A percentile compares a stretch with the other conserved stretches of the same genome.
Conservation (phyloP, 1,140 invertebrate species). For the Brachionus koreanus region DNA sequence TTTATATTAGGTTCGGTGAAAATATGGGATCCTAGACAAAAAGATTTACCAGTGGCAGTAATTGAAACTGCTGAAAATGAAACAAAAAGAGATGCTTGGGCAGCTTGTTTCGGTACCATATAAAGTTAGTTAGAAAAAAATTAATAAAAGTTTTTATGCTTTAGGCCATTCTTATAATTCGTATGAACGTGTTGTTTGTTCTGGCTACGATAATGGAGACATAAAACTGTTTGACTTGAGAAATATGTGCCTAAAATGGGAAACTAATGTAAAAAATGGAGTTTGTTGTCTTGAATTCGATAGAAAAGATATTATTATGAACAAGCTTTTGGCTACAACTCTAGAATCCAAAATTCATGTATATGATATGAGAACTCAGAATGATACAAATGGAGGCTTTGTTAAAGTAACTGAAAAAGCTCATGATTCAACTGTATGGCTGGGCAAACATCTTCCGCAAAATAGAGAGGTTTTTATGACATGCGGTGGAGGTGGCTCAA, state of each 20-base stretch:
- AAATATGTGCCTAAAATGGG: constrained; percentile 77
- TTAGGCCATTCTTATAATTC: constrained; percentile 75
- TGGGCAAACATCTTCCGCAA: constrained; percentile 79
- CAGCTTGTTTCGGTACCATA: constrained; percentile 71
- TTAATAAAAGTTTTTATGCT: constrained; percentile 39
- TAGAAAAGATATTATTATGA: constrained; percentile 86
- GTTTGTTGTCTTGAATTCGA: constrained; percentile 87
- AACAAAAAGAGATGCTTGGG: constrained; percentile 74
- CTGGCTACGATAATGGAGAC: constrained; percentile 94
- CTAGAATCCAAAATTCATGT: constrained; percentile 86
- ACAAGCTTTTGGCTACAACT: constrained; percentile 85
- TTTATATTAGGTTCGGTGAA: constrained; percentile 71
- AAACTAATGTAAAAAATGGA: constrained; percentile 87
- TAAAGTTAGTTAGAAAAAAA: not conserved
- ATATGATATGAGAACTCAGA: constrained; percentile 80
- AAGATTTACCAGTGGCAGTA: constrained; percentile 75
- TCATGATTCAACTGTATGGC: constrained; percentile 81
- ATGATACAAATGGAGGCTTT: constrained; percentile 76
- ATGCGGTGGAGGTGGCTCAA: constrained; percentile 76
- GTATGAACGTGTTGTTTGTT: constrained; percentile 75
- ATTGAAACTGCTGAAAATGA: constrained; percentile 68
- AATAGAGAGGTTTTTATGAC: constrained; percentile 90
- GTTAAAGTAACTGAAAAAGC: constrained; percentile 71
- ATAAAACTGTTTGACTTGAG: constrained; percentile 89
- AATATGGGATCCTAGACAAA: constrained; percentile 86